Base-by-base conservation (phyloP, 2,888 invertebrate genomes). In the Lasius fuliginosus region DNA sequence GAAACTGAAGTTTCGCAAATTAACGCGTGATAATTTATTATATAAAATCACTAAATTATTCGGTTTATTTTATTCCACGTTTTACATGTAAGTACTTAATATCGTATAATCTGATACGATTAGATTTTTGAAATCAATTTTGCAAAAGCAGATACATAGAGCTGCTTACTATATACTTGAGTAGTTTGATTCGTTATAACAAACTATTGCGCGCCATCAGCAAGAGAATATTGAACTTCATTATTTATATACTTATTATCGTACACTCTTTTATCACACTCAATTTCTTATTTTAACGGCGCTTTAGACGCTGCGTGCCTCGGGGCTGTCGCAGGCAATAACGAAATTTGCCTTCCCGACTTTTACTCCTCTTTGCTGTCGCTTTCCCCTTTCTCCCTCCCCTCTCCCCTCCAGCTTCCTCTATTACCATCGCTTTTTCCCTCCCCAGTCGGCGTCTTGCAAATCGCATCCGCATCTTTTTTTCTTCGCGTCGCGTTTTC, bases 261-360 rank as follows among this genome's bases (percentile, higher is more conserved):
- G 46, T 56, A 36, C 62, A 58, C 46, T 53, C 49, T 82, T 82
- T 84, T 73, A 36, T 69, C 42, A 33, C 58, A 83, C 56, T 83
- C 76, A 71, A 69, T 76, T 75, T 83, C 75, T 68, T 46, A 73
- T 73, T 81, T 81, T 73, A 71, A 73, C 73, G 23, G 36, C 60
- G 60, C 84, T 85, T 77, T 65, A 76, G 75, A 40, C 73, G 75
- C 83, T 58, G 67, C 84, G 85, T 85, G 85, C 75, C 87, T 88
- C 62, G 76, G 69, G 84, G 84, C 85, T 56, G 87, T 87, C 82
- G 76, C 83, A 85, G 84, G 82, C 79, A 85, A 84, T 88, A 88
- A 89, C 84, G 85, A 87, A 88, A 89, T 89, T 89, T 89, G 82
- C 83, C 82, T 84, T 83, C 83, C 83, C 82, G 82, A 82, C 87